Evolutionary conservation across 2,888 invertebrate species (phyloP), one percentile per base, ranked within the genome.

Genomic region (Nymphalis polychloros): DNA sequence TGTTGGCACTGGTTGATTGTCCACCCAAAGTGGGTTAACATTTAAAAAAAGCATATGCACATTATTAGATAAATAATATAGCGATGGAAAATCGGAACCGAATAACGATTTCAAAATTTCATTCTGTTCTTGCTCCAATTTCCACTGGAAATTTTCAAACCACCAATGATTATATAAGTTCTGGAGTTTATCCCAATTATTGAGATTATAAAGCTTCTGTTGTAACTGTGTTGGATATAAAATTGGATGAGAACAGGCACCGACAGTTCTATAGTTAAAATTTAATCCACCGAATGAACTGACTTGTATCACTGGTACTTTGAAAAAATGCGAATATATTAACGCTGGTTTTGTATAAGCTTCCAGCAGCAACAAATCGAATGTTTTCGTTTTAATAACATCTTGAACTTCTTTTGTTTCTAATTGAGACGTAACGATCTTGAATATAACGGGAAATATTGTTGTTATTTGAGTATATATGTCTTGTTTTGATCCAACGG

Each of bases 321-420:
- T 83, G 19, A 76, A 81, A 0, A 81, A 8, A 50, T 84, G 75
- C 0, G 81, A 73, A 0, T 80, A 76, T 8, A 70, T 73, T 7
- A 84, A 62, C 0, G 72, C 55, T 0, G 75, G 46, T 53, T 71
- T 73, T 0, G 73, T 46, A 59, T 73, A 77, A 0, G 79, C 79
- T 78, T 86, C 86, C 17, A 79, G 31, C 2, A 87, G 13, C 4
- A 86, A 10, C 13, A 86, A 59, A 75, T 86, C 86, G 67, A 82
- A 84, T 13, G 71, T 66, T 16, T 75, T 77, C 5, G 79, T 72
- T n/a, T 73, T 64, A 0, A 84, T 63, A 6, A 85, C 17, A 2
- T 75, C 68, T 67, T 80, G 73, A 0, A 84, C 69, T 63, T 76
- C 74, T 31, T 75, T 69, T 0, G 69, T 64, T 41, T 76, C 64